phyloP scores from a whole-genome alignment of 2,888 invertebrate genomes.

The Timema podura region DNA sequence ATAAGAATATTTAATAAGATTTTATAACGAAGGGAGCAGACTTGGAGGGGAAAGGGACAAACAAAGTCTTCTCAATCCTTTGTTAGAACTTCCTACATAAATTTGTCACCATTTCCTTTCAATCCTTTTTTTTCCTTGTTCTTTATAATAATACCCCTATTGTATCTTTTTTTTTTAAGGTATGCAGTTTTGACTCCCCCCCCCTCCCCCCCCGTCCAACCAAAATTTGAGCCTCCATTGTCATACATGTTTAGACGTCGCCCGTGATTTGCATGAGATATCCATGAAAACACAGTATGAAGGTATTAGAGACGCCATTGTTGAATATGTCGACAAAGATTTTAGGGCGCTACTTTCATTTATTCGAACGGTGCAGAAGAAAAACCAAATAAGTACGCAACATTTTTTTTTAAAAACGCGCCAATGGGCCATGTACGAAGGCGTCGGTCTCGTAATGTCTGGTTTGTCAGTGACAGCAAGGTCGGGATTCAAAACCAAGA shows the following conservation, averaged over 20 bases:
- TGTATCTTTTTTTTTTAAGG: not conserved
- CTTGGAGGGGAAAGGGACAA: no score
- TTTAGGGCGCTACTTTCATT: no score
- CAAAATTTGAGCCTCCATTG: slow-evolving; percentile 3
- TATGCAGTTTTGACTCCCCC: slow-evolving; percentile 1
- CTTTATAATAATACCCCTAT: not conserved
- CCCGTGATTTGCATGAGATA: slow-evolving; percentile 7
- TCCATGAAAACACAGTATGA: no score
- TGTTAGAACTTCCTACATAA: slow-evolving; percentile 17
- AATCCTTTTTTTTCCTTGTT: slow-evolving; percentile 1
- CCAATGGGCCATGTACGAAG: no score
- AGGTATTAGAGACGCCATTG: no score
- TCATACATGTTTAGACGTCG: slow-evolving; percentile 4
- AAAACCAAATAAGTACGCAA: no score
- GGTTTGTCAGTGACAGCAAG: no score
- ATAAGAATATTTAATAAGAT: slow-evolving; percentile 15
- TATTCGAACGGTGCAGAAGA: no score
- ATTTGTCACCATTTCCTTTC: slow-evolving; percentile 22
- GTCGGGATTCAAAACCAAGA: no score
- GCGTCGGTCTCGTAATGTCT: no score
- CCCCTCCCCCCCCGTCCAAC: not conserved
- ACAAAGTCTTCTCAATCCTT: not conserved
- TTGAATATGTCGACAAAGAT: no score
- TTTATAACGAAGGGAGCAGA: not conserved
- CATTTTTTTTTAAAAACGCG: no score